These are phyloP conservation scores for Antechinus stuartii DNA, from an alignment of 2,113 vertebrate species.

Conservation along the genomic window DNA sequence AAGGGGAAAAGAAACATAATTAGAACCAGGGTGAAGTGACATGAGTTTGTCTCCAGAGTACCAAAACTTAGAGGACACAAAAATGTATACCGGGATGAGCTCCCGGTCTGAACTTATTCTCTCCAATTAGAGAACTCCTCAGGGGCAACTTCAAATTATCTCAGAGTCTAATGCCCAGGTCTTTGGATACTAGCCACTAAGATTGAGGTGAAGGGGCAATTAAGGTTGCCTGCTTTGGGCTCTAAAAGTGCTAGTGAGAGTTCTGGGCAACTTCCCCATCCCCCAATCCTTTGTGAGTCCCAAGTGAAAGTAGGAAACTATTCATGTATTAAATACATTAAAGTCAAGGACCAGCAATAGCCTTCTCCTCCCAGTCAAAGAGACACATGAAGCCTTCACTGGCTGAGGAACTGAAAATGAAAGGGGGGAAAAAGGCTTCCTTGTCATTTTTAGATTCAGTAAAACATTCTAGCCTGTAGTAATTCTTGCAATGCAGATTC, in stretches of 20 bases:
- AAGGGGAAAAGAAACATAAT: neutral
- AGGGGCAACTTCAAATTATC: neutral
- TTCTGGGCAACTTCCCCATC: neutral
- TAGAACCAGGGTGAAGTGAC: neutral
- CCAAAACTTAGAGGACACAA: neutral
- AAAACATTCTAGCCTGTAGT: neutral
- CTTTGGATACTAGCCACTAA: neutral
- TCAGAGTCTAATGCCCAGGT: neutral
- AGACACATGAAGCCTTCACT: neutral
- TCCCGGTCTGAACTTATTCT: neutral
- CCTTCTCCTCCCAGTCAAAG: neutral
- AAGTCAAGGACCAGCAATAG: neutral
- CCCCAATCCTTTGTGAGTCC: neutral
- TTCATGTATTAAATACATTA: neutral
- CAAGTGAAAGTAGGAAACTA: neutral
- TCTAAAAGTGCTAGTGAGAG: neutral
- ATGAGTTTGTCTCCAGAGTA: neutral
- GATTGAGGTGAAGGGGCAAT: neutral
- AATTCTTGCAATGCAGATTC: neutral
- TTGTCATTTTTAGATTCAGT: neutral
- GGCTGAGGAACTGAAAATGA: neutral
- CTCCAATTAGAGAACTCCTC: neutral
- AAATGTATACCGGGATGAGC: neutral
- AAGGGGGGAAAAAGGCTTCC: neutral
- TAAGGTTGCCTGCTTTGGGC: neutral